Evolutionary conservation across 2,888 invertebrate species (phyloP).

Genomic region (Drosophila birchii): DNA sequence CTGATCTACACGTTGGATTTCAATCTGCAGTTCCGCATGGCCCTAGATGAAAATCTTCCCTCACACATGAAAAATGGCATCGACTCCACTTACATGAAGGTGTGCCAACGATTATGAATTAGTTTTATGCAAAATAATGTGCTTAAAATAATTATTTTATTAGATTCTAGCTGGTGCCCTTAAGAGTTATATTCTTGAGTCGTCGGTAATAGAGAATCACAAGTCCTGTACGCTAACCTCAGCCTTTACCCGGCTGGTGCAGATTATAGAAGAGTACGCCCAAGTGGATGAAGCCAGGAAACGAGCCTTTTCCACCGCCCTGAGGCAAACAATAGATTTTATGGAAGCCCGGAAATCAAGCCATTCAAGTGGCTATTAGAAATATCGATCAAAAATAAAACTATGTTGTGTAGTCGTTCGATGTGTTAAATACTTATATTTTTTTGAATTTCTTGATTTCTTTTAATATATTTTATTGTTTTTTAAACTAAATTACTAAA

Average conservation of each 20-base stretch:
- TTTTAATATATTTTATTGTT: not conserved
- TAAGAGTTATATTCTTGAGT: slow-evolving; percentile 30
- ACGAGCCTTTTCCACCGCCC: slow-evolving; percentile 30
- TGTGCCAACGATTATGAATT: not conserved
- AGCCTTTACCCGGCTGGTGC: slow-evolving; percentile 18
- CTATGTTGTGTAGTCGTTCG: not conserved
- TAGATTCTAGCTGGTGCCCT: slow-evolving; percentile 34
- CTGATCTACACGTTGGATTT: slow-evolving; percentile 48
- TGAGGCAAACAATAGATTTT: not conserved
- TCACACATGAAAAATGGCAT: slow-evolving; percentile 31
- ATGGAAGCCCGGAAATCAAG: not conserved
- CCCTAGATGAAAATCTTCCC: slow-evolving; percentile 31
- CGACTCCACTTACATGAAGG: slow-evolving; percentile 38
- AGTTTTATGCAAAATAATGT: not conserved
- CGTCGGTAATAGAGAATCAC: slow-evolving; percentile 24
- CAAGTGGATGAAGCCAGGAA: slow-evolving; percentile 31
- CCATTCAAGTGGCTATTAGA: slow-evolving; percentile 6
- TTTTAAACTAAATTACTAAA: slow-evolving; percentile 1
- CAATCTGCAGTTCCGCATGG: slow-evolving; percentile 43
- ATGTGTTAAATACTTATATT: not conserved
- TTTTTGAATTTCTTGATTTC: not conserved
- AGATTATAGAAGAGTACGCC: slow-evolving; percentile 33
- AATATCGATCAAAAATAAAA: not conserved
- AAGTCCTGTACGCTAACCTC: slow-evolving; percentile 24
- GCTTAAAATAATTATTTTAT: not conserved